Evolutionary conservation across 2,113 vertebrate species (phyloP).

Genomic region (Castor canadensis): DNA sequence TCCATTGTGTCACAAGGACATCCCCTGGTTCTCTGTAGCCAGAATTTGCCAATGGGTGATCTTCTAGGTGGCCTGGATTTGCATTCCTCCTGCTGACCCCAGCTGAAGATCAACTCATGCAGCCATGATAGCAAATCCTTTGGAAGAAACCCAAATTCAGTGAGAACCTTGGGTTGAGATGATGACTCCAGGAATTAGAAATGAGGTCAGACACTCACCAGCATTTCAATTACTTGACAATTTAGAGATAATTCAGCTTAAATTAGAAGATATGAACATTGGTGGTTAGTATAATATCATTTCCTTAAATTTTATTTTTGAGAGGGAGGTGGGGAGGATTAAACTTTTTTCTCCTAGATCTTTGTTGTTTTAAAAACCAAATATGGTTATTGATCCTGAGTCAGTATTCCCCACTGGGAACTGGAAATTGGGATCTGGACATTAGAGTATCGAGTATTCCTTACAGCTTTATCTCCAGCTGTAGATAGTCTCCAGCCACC

Average conservation of each 20-base stretch:
- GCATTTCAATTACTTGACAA: background rate
- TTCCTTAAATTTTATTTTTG: background rate
- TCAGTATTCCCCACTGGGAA: background rate
- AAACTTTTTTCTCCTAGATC: background rate
- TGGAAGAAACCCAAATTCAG: background rate
- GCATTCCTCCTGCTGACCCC: background rate
- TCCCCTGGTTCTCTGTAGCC: background rate
- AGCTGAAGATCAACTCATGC: background rate
- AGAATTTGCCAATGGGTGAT: background rate
- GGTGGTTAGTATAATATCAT: background rate
- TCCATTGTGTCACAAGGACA: background rate
- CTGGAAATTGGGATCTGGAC: background rate
- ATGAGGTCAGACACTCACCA: background rate
- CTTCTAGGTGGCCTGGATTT: background rate
- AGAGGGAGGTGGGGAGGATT: background rate
- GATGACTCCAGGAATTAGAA: background rate
- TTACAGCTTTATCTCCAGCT: background rate
- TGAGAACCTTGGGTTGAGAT: background rate
- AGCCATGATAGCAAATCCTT: background rate
- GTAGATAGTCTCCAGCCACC: background rate
- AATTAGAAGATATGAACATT: constrained; percentile 22
- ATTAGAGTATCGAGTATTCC: background rate
- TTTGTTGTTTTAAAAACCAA: constrained; percentile 18
- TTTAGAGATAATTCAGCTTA: constrained; percentile 23
- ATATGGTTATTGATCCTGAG: background rate